Percentiles rank a stretch among this genome's conserved stretches.
phyloP scores from a whole-genome alignment of 2,113 vertebrate genomes.

The Cyphomyrus plagiostoma region DNA sequence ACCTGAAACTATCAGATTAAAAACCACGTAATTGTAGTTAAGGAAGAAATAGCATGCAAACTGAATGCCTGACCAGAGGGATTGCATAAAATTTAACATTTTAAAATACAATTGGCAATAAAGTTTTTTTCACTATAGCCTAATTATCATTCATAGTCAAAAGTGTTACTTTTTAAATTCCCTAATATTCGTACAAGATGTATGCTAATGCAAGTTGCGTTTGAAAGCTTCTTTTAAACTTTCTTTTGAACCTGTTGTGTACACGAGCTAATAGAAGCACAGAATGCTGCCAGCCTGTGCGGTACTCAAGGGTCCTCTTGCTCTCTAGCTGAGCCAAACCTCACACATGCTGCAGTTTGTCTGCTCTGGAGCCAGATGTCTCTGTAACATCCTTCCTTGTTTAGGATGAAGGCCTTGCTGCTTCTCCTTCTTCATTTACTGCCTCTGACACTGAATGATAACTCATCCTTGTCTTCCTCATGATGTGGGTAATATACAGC shows the following conservation, averaged over 20 bases:
- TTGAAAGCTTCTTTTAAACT: background rate
- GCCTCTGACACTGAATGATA: conserved; percentile 69
- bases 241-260: background rate
- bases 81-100: background rate
- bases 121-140: background rate
- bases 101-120: background rate
- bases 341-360: background rate
- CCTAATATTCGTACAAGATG: background rate
- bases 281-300: background rate
- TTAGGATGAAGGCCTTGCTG: background rate
- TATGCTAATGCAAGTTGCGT: background rate
- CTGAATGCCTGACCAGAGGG: background rate
- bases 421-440: conserved; percentile 37
- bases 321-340: background rate
- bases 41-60: background rate
- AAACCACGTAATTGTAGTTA: background rate
- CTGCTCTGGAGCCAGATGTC: background rate
- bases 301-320: background rate
- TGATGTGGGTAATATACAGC: conserved; percentile 80
- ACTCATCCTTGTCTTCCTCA: conserved; percentile 78
- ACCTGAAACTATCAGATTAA: background rate
- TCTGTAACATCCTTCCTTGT: background rate
- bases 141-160: background rate
- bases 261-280: background rate
- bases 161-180: background rate